These are phyloP conservation scores for Phorcus lineatus DNA, from an alignment of 2,888 invertebrate genomes.

Conservation along the genomic window DNA sequence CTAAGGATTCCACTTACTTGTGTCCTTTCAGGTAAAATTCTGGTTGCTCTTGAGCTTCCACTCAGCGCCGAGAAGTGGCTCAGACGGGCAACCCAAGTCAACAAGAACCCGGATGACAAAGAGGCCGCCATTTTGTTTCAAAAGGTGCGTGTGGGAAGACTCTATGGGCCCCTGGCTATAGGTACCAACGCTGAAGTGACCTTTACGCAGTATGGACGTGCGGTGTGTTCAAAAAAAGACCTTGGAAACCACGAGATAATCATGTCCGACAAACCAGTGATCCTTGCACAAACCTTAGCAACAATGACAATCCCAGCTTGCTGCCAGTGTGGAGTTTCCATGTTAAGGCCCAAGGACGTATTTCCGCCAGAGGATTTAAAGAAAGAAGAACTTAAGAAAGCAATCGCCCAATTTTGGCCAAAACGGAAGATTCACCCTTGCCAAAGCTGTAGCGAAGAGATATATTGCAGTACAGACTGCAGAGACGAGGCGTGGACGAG, in stretches of 20 bases:
- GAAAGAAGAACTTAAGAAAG: constrained; percentile 43
- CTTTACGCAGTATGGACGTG: constrained; percentile 53
- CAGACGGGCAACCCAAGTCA: constrained; percentile 42
- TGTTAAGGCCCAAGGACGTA: constrained; percentile 51
- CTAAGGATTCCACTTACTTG: too few species aligned
- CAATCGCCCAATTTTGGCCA: constrained; percentile 53
- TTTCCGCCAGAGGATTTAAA: constrained; percentile 49
- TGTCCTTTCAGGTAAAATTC: constrained; percentile 45
- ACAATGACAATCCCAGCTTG: constrained; percentile 50
- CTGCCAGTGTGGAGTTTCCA: constrained; percentile 53
- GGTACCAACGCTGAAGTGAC: constrained; percentile 44
- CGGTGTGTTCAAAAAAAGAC: constrained; percentile 43
- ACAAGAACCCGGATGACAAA: constrained; percentile 37
- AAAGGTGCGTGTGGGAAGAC: constrained; percentile 50
- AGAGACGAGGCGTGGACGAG: constrained; percentile 56
- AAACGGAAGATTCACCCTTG: constrained; percentile 46
- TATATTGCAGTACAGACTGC: constrained; percentile 59
- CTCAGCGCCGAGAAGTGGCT: constrained; percentile 57
- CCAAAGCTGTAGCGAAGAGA: constrained; percentile 46
- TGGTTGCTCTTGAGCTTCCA: constrained; percentile 46
- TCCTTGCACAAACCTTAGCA: constrained; percentile 57
- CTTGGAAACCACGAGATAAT: constrained; percentile 46
- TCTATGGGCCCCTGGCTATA: constrained; percentile 50
- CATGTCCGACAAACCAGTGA: constrained; percentile 52
- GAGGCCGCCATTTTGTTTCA: constrained; percentile 53